phyloP scores from a whole-genome alignment of 2,113 vertebrate genomes.

The Poeciliopsis prolifica region DNA sequence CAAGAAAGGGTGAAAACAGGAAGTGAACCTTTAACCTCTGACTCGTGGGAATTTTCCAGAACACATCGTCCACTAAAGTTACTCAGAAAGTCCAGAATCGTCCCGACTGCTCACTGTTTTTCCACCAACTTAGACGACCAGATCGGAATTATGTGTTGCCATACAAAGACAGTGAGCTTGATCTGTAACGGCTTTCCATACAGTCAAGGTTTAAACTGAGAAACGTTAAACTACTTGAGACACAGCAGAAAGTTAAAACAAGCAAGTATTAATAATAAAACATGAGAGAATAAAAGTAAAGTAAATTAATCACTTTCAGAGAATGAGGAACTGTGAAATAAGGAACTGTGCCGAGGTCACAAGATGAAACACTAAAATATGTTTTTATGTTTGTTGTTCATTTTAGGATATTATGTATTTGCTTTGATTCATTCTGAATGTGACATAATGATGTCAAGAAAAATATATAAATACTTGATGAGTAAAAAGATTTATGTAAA shows the following conservation, averaged over 20 bases:
- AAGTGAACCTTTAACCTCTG: conserved; percentile 24
- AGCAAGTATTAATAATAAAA: background rate
- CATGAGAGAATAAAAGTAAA: background rate
- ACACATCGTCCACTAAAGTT: background rate
- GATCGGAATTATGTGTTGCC: background rate
- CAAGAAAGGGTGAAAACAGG: conserved; percentile 3
- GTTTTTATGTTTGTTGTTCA: background rate
- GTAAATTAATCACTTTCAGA: too few relatives aligned
- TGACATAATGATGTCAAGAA: background rate
- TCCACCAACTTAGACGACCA: background rate
- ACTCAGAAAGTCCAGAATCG: background rate
- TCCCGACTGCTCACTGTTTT: background rate
- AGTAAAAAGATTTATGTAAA: background rate
- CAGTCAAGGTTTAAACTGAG: background rate
- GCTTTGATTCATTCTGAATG: background rate
- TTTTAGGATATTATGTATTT: background rate
- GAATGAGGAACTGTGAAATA: background rate
- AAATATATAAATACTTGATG: background rate
- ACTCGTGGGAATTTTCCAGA: conserved; percentile 10
- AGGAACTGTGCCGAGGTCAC: background rate
- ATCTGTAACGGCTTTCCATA: background rate
- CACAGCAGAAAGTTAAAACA: background rate
- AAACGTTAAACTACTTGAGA: background rate
- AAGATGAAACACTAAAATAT: background rate
- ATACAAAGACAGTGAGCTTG: background rate